phyloP scores from a whole-genome alignment of 2,113 vertebrate genomes.

The Sus scrofa region T2T-Sscrofa CM000813.6:3454001-3454500 shows the following conservation, averaged over 20 bases:
- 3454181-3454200: constrained; percentile 51
- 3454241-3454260: constrained; percentile 64
- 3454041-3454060: rapidly evolving
- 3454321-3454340: constrained; percentile 77
- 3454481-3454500: neutral
- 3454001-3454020: too few relatives aligned
- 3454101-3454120: neutral
- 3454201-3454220: neutral
- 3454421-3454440: rapidly evolving
- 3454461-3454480: rapidly evolving
- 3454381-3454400: neutral
- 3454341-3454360: constrained; percentile 77
- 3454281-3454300: constrained; percentile 79
- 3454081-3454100: neutral
- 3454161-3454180: constrained; percentile 50
- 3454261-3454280: constrained; percentile 83
- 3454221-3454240: neutral
- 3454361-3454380: constrained; percentile 52
- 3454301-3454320: constrained; percentile 78
- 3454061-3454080: rapidly evolving
- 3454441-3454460: neutral
- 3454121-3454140: constrained; percentile 4
- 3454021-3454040: rapidly evolving
- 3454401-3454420: neutral
- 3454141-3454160: constrained; percentile 55